Evolutionary conservation across 2,888 invertebrate species (phyloP), one percentile per base, ranked within the genome.

Genomic region (Galeopsomyia nigrocyanea): DNA sequence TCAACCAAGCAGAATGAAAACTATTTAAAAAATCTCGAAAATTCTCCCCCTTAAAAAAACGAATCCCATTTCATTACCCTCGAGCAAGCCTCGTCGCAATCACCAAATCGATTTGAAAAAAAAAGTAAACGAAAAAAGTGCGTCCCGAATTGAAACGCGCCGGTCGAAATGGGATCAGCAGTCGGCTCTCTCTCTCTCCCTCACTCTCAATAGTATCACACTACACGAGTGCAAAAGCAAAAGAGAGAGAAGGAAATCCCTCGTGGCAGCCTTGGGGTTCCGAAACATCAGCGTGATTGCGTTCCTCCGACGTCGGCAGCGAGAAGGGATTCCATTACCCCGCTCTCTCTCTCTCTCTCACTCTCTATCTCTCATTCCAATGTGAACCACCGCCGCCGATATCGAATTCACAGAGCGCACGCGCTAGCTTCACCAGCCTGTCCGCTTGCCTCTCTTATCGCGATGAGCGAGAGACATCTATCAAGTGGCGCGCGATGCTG

Each of bases 201-300:
- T 39, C 39, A 10, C 1, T 39, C 39, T 39, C 39, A 10, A 39
- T 39, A 39, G 66, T 71, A 71, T 66, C 65, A 70, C 55, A 71
- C 65, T 61, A 60, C 10, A 39, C 39, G 10, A 39, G 39, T 39
- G 39, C 46, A 39, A 39, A 53, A 53, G 53, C 53, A 19, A 31
- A 3, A 49, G 31, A 19, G 39, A 19, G 57, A 62, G 50, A 22
- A 51, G 62, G 81, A 85, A 85, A 85, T 85, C 85, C 84, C 86
- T 81, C 80, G 84, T 83, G 86, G 82, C 81, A 82, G 82, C 81
- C 80, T 83, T 81, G 80, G 83, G 84, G 81, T 83, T 83, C 81
- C 79, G 80, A 84, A 85, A 86, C 86, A 86, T 85, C 86, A 86
- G 81, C 85, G 85, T 86, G 86, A 86, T 86, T 86, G 86, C 84